A percentile compares a stretch with the other conserved stretches of the same genome.
Conservation (phyloP, 2,797 vertebrate genomes). For the Ptychadena robeensis region DNA sequence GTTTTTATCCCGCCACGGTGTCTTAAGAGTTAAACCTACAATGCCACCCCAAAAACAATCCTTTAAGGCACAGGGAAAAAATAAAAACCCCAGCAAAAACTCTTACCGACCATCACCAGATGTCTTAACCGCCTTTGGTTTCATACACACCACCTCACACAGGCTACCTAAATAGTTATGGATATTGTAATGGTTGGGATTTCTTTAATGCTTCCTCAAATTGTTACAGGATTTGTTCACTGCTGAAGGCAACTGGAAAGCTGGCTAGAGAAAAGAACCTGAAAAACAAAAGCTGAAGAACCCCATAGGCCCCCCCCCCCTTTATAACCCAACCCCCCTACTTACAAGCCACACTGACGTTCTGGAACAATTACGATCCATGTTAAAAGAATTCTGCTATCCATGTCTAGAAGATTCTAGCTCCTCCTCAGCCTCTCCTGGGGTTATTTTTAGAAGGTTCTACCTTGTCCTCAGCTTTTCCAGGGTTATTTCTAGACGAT, state of each 20-base stretch:
- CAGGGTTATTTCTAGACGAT: no score
- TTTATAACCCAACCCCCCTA: neutral
- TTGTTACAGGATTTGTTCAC: neutral
- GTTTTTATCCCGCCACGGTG: neutral
- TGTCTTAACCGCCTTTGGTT: neutral
- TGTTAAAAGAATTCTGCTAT: neutral
- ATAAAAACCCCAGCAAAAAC: no score
- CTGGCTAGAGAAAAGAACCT: neutral
- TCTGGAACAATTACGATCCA: neutral
- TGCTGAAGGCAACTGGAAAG: neutral
- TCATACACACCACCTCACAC: neutral
- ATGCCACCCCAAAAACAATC: no score
- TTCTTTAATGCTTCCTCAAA: neutral
- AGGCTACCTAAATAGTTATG: neutral
- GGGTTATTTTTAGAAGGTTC: neutral
- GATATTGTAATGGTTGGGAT: neutral
- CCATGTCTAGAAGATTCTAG: neutral
- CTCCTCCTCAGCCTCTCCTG: neutral
- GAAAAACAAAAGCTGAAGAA: slow-evolving; percentile 7
- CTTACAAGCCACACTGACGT: neutral
- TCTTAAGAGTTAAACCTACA: neutral
- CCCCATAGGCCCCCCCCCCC: neutral
- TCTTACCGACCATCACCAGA: neutral
- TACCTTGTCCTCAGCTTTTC: neutral
- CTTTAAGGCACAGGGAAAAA: no score